Conservation (phyloP, 1,140 invertebrate species). For the Bombus waltoni region DNA sequence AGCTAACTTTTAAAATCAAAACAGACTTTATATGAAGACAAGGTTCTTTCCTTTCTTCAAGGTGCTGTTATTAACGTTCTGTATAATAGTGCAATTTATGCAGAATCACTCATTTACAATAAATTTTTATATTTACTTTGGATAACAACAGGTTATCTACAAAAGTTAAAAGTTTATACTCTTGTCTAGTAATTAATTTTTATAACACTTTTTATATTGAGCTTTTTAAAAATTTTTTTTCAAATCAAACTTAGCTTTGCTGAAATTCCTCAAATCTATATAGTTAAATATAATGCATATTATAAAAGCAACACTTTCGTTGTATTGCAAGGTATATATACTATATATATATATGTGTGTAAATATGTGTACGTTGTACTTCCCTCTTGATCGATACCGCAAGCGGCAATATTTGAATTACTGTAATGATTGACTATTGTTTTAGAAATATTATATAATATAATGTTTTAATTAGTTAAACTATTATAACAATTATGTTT, state of each 20-base stretch:
- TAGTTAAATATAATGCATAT: not conserved
- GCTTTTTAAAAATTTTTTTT: no score
- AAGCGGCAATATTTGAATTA: constrained; percentile 17
- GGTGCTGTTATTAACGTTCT: not conserved
- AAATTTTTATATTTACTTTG: not conserved
- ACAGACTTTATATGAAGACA: not conserved
- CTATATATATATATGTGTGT: not conserved
- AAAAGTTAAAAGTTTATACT: not conserved
- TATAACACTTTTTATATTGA: not conserved
- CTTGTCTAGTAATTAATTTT: not conserved
- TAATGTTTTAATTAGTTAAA: not conserved
- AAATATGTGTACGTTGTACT: not conserved
- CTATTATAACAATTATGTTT: not conserved
- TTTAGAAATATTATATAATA: not conserved
- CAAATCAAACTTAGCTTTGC: not conserved
- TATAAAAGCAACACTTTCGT: not conserved
- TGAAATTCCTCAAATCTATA: not conserved
- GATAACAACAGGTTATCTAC: not conserved
- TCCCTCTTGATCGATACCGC: not conserved
- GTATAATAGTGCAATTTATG: not conserved
- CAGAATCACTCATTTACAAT: not conserved
- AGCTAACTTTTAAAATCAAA: not conserved
- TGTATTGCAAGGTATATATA: not conserved
- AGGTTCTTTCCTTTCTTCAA: not conserved
- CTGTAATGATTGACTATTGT: not conserved